These are phyloP conservation scores for Bucorvus abyssinicus DNA, from an alignment of 2,797 vertebrate genomes.

Conservation along the genomic window DNA sequence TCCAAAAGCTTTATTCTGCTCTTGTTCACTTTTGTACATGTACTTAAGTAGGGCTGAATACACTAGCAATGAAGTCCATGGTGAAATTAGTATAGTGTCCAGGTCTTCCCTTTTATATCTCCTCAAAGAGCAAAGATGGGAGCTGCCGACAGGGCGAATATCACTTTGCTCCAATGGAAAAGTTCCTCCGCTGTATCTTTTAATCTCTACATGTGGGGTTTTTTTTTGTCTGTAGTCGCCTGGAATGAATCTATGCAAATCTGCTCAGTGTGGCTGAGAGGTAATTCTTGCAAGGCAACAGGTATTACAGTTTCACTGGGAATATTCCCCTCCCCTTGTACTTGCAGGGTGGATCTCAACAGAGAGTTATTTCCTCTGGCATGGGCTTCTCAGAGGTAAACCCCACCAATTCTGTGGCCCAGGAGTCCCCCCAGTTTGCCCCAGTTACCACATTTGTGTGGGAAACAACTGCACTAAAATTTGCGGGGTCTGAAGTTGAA, in stretches of 20 bases:
- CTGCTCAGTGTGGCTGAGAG: not conserved
- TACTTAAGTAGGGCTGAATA: not conserved
- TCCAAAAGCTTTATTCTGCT: not conserved
- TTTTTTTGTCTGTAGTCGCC: not conserved
- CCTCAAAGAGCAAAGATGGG: not conserved
- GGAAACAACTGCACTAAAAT: accelerated
- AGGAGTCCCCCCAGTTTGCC: not conserved
- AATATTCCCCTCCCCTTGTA: not conserved
- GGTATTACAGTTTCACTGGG: not conserved
- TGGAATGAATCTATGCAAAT: not conserved
- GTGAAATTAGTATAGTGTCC: not conserved
- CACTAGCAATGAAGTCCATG: not conserved
- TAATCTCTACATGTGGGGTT: not conserved
- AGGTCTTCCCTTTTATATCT: not conserved
- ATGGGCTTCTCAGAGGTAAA: not conserved
- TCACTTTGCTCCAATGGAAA: not conserved
- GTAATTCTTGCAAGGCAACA: not conserved
- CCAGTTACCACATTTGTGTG: too few relatives aligned
- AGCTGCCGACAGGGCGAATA: not conserved
- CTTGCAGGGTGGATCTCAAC: not conserved
- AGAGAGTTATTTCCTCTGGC: accelerated
- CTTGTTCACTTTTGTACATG: not conserved
- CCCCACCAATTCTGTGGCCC: not conserved
- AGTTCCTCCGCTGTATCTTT: not conserved
- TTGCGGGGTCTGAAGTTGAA: not conserved